Conservation (phyloP, 1,140 invertebrate species). For the Brachionus calyciflorus region DNA sequence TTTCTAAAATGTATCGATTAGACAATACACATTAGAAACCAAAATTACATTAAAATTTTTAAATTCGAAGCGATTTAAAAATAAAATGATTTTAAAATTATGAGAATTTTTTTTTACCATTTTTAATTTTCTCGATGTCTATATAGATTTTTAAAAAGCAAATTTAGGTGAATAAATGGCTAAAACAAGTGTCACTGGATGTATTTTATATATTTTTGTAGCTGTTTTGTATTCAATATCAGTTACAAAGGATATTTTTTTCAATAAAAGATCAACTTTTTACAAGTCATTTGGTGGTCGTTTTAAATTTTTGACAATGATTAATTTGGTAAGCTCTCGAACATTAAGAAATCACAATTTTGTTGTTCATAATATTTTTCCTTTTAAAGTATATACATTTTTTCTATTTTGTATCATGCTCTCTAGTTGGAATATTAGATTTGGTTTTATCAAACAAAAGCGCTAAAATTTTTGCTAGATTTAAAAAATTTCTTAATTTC, state of each 20-base stretch:
- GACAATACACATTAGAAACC: too few relatives aligned
- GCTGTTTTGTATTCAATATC: background rate
- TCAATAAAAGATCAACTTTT: background rate
- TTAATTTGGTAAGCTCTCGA: constrained; percentile 24
- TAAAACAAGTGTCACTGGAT: background rate
- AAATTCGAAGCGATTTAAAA: too few relatives aligned
- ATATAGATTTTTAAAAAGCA: too few relatives aligned
- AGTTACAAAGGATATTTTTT: background rate
- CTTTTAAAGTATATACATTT: constrained; percentile 2
- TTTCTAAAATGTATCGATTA: too few relatives aligned
- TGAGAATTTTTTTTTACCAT: too few relatives aligned
- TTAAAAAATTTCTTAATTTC: constrained; percentile 71
- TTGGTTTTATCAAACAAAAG: background rate
- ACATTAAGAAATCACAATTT: too few relatives aligned
- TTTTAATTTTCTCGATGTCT: too few relatives aligned
- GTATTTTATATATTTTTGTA: background rate
- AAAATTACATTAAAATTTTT: too few relatives aligned
- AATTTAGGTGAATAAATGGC: background rate
- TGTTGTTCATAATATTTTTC: too few relatives aligned
- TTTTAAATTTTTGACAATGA: constrained; percentile 38
- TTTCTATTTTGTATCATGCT: background rate
- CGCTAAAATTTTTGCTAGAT: constrained; percentile 51
- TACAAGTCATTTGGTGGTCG: constrained; percentile 39
- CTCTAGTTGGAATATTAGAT: background rate
- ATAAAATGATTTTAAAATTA: too few relatives aligned